Percentiles rank a stretch among this genome's conserved stretches.
Conservation (phyloP, 2,888 invertebrate species). For the Lissocephala sabroskyi region DNA sequence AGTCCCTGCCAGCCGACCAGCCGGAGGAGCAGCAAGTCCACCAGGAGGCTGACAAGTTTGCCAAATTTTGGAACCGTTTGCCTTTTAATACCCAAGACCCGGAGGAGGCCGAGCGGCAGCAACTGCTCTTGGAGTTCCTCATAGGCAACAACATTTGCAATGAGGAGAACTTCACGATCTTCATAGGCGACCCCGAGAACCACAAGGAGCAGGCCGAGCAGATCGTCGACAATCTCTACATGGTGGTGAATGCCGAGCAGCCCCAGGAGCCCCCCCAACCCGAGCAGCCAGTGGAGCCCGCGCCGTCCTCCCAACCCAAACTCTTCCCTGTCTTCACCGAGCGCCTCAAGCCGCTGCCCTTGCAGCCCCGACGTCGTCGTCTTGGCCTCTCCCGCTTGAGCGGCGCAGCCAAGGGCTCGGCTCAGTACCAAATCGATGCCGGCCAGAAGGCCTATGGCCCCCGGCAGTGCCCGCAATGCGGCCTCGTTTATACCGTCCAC, state of each 20-base stretch:
- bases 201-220: constrained; percentile 66
- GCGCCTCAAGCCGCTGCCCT: constrained; percentile 46
- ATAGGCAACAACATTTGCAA: constrained; percentile 70
- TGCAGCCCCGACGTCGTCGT: constrained; percentile 67
- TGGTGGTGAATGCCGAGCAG: constrained; percentile 48
- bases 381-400: constrained; percentile 36
- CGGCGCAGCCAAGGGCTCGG: constrained; percentile 71
- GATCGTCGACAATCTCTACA: constrained; percentile 65
- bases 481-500: constrained; percentile 71
- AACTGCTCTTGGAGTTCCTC: constrained; percentile 67
- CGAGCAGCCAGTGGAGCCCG: background rate
- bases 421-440: constrained; percentile 86
- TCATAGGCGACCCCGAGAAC: constrained; percentile 69
- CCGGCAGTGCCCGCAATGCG: constrained; percentile 82
- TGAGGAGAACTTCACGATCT: constrained; percentile 69
- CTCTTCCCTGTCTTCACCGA: constrained; percentile 72
- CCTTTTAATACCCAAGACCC: constrained; percentile 69
- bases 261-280: background rate
- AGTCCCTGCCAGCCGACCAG: constrained; percentile 2
- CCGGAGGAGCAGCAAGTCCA: constrained; percentile 1
- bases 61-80: constrained; percentile 56
- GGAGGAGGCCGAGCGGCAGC: constrained; percentile 64
- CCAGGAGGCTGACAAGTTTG: constrained; percentile 31
- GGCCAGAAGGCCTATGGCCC: constrained; percentile 88
- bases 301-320: constrained; percentile 38